A percentile compares a stretch with the other conserved stretches of the same genome.
Evolutionary conservation across 2,888 invertebrate genomes (phyloP).

Genomic region (Drosophila picticornis): DNA sequence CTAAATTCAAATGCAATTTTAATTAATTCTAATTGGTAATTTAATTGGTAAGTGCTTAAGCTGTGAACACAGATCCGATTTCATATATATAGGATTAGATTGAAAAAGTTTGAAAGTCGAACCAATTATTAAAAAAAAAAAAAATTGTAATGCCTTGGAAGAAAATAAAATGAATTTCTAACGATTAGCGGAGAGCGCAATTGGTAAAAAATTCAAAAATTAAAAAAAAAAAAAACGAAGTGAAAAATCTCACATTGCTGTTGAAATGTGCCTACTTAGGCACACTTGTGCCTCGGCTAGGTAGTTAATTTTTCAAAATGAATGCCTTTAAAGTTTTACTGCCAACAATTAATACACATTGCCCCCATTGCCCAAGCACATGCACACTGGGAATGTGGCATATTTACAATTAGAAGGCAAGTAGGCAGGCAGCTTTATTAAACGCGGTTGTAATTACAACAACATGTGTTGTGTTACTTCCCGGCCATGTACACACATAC

Average conservation of each 20-base stretch:
- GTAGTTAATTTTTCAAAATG: constrained; percentile 51
- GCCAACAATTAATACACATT: constrained; percentile 50
- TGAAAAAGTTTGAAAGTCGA: not conserved
- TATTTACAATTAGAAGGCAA: constrained; percentile 60
- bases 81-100: not conserved
- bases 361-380: constrained; percentile 6
- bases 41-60: not conserved
- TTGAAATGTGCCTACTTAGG: constrained; percentile 22
- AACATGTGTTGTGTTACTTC: constrained; percentile 75
- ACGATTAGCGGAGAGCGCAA: not conserved
- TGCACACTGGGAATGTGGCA: constrained; percentile 15
- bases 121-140: not conserved
- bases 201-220: not conserved
- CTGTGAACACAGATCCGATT: not conserved
- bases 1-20: not conserved
- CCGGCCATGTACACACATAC: constrained; percentile 5
- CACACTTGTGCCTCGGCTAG: constrained; percentile 43
- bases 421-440: constrained; percentile 73
- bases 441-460: constrained; percentile 79
- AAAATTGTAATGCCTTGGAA: not conserved
- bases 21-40: not conserved
- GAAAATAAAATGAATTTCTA: not conserved
- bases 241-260: not conserved
- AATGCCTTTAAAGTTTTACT: constrained; percentile 55
- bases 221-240: not conserved